Evolutionary conservation across 2,888 invertebrate genomes (phyloP).

Genomic region (Dione vanillae): DNA sequence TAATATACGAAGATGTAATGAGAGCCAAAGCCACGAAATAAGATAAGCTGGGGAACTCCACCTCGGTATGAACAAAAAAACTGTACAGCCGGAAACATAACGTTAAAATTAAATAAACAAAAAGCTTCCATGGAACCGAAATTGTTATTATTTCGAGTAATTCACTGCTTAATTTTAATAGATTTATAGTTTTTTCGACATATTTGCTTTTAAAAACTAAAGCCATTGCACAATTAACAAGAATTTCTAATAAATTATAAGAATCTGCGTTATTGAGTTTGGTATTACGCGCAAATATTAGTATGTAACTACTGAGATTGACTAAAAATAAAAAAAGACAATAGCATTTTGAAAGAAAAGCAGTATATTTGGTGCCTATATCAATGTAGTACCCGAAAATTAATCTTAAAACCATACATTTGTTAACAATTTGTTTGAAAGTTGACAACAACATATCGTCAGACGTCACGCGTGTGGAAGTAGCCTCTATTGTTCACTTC

Average conservation of each 20-base stretch:
- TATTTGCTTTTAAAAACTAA: conserved; percentile 11
- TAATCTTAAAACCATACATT: conserved; percentile 9
- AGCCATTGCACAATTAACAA: neutral
- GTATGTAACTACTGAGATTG: neutral
- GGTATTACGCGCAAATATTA: neutral
- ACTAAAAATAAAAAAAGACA: neutral
- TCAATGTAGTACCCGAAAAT: conserved; percentile 3
- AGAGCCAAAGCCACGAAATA: neutral
- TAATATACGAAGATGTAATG: neutral
- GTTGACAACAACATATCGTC: conserved; percentile 7
- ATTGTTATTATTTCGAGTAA: neutral
- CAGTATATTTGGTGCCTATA: neutral
- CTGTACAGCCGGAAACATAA: neutral
- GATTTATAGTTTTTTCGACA: neutral
- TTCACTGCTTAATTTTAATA: neutral
- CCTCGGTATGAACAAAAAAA: neutral
- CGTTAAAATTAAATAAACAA: neutral
- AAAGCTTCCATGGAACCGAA: neutral
- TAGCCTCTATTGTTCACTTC: neutral
- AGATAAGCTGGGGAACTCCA: neutral
- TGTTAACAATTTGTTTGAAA: neutral
- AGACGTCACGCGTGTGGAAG: neutral
- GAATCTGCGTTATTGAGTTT: neutral
- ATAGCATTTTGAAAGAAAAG: neutral
- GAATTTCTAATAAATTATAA: neutral